Base-by-base conservation (phyloP, 2,113 vertebrate species). In the Candoia aspera region DNA sequence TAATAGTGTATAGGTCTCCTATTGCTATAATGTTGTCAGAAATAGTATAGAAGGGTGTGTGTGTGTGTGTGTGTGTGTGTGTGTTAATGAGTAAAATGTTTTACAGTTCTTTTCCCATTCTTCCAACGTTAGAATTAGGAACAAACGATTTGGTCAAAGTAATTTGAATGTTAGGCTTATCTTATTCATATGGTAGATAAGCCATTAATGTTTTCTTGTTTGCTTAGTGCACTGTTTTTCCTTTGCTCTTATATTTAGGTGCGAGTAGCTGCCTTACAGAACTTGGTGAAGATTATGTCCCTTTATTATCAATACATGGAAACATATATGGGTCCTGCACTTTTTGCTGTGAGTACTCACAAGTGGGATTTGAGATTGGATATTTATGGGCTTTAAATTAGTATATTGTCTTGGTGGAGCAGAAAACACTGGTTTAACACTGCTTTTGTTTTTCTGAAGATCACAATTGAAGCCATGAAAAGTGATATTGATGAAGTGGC, bases 291-390 rank as follows among this genome's bases (percentile, higher is more conserved):
- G 98, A 99, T 99, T 92, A 99, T 99, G 99, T 99, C 99, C 79
- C 97, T 99, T 91, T 99, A 99, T 95, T 99, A 99, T 55, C 99
- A 99, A 93, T 99, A 99, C 90, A 99, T 99, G 99, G 99, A 99
- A 97, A 99, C 99, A 0, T 99, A 99, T 93, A 99, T 99, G 99
- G 99, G 99, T 0, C 99, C 99, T 1, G 99, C 99, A 21, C 98
- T 99, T 79, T 99, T 99, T 42, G 99, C 99, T 92, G 99, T 99
- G 95, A 98, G 98, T 98, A 91, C 87, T 93, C 21, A 1, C 0
- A 2, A 0, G 21, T 49, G 58, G 15, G 29, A 85, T 9, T 85
- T 58, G 8, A 88, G 26, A 89, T 0, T 0, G 0, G 0, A 12
- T 49, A 0, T 2, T 5, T 37, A 12, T n/a, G 2, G 33, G 23